These are phyloP conservation scores for Nannospalax galili DNA, from an alignment of 2,113 vertebrate genomes.

Conservation along the genomic window DNA sequence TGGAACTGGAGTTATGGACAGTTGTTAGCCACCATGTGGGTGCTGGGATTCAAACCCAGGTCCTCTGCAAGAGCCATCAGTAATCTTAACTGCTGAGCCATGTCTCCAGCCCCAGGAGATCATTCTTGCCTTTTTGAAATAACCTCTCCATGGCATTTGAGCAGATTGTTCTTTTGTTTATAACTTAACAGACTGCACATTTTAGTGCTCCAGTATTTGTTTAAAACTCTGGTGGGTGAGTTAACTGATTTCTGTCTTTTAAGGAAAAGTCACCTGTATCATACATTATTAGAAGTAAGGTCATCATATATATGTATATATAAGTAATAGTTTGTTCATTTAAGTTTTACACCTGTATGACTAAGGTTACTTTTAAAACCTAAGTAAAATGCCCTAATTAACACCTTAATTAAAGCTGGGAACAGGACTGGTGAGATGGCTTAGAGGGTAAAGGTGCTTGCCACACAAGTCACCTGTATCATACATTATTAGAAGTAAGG, in stretches of 20 bases:
- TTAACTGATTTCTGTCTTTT: slow-evolving; percentile 27
- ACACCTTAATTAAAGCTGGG: slow-evolving; percentile 7
- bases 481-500: no score
- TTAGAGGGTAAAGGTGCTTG: background rate
- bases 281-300: background rate
- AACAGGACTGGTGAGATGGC: background rate
- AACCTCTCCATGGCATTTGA: background rate
- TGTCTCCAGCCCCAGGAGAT: background rate
- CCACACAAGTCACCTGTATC: background rate
- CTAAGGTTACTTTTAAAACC: slow-evolving; percentile 31
- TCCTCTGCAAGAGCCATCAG: no score
- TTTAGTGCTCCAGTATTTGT: slow-evolving; percentile 18
- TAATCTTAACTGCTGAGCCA: no score
- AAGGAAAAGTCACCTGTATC: background rate
- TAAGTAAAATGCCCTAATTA: slow-evolving; percentile 4
- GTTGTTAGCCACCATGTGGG: no score
- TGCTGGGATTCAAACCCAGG: no score
- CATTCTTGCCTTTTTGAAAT: slow-evolving; percentile 53
- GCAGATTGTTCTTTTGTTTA: background rate
- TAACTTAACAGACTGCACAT: background rate
- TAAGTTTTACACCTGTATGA: slow-evolving; percentile 10
- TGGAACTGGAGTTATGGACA: no score
- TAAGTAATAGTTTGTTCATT: slow-evolving; percentile 28
- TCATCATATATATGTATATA: background rate
- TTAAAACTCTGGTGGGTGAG: slow-evolving; percentile 54